Evolutionary conservation across 2,888 invertebrate species (phyloP).

Genomic region (Eupelmus urozonus): DNA sequence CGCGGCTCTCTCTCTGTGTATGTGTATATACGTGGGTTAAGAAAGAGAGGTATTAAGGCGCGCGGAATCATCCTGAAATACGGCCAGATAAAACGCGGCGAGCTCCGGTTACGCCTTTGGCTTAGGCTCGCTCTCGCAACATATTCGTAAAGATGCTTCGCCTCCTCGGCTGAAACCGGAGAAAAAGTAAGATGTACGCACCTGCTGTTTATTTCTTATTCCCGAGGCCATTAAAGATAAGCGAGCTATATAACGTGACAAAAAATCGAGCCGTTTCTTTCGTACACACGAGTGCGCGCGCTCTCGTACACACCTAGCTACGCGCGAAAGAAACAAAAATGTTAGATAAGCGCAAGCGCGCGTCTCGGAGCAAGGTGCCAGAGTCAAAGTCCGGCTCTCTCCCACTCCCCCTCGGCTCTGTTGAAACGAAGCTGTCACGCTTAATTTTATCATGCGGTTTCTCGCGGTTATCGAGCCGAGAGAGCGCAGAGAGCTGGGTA

Average conservation of each 20-base stretch:
- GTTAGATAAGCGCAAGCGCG: too few species aligned
- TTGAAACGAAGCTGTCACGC: background rate
- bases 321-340: too few species aligned
- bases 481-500: background rate
- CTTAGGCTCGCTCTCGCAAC: too few species aligned
- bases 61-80: slow-evolving; percentile 76
- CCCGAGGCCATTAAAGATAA: background rate
- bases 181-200: slow-evolving; percentile 2
- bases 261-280: too few species aligned
- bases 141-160: background rate
- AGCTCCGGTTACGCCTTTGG: slow-evolving; percentile 73
- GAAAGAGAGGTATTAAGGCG: slow-evolving; percentile 67
- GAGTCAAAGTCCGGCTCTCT: background rate
- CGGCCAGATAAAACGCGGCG: slow-evolving; percentile 75
- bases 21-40: background rate
- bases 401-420: background rate
- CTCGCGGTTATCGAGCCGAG: background rate
- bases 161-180: slow-evolving; percentile 11
- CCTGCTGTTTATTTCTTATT: background rate
- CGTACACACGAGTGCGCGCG: background rate
- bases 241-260: background rate
- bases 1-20: background rate
- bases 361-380: too few species aligned
- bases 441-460: slow-evolving; percentile 3
- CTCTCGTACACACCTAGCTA: too few species aligned